A percentile compares a stretch with the other conserved stretches of the same genome.
Evolutionary conservation across 2,113 vertebrate species (phyloP).

Genomic region (Ovis aries): ARS-UI_Ramb_v3.0 NC_056068.1:67146501-67147000

Average conservation of each 20-base stretch:
- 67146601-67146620: not conserved
- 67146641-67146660: not conserved
- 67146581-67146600: not conserved
- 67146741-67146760: not conserved
- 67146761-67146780: not conserved
- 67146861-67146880: slow-evolving; percentile 7
- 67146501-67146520: not conserved
- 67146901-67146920: not conserved
- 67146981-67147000: not conserved
- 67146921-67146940: not conserved
- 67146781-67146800: not conserved
- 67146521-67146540: not conserved
- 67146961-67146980: not conserved
- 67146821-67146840: slow-evolving; percentile 31
- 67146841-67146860: slow-evolving; percentile 22
- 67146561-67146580: not conserved
- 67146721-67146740: not conserved
- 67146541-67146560: not conserved
- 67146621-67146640: not conserved
- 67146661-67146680: not conserved
- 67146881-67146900: not conserved
- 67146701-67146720: not conserved
- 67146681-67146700: not conserved
- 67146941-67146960: not conserved
- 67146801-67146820: not conserved